A percentile compares a stretch with the other conserved stretches of the same genome.
These are phyloP conservation scores for Chironomus striatipennis DNA, from an alignment of 1,140 invertebrate genomes.

Conservation along the genomic window DNA sequence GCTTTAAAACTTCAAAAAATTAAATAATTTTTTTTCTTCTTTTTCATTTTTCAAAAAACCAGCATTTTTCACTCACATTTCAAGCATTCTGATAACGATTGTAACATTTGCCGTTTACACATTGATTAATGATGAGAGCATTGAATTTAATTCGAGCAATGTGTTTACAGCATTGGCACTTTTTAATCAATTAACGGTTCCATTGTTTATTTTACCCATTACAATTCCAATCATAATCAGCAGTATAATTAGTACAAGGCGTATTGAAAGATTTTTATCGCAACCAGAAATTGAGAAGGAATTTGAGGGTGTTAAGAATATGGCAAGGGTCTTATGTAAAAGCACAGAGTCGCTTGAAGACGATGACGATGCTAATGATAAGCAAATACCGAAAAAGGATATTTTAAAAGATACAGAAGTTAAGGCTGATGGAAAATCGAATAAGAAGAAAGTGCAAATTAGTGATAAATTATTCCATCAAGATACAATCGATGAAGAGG, in stretches of 20 bases:
- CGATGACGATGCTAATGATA: not conserved
- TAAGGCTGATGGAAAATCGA: not conserved
- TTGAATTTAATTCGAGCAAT: conserved; percentile 54
- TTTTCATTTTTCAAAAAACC: conserved; percentile 25
- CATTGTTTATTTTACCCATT: conserved; percentile 68
- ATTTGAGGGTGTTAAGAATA: conserved; percentile 40
- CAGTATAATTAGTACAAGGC: conserved; percentile 58
- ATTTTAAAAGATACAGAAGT: not conserved
- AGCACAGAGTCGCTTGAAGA: conserved; percentile 38
- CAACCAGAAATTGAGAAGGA: conserved; percentile 55
- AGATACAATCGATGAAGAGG: not conserved
- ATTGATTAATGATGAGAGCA: conserved; percentile 41
- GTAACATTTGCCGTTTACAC: conserved; percentile 60
- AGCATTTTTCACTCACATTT: conserved; percentile 66
- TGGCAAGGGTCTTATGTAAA: conserved; percentile 39
- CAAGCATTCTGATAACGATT: conserved; percentile 61
- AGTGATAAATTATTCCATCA: not conserved
- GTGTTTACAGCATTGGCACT: conserved; percentile 68
- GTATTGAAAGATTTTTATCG: conserved; percentile 57
- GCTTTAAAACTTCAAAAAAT: too few species aligned
- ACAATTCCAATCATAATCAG: conserved; percentile 68
- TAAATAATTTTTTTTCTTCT: too few species aligned
- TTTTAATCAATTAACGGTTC: conserved; percentile 71
- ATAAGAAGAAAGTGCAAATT: not conserved
- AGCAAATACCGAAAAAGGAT: not conserved